phyloP scores from a whole-genome alignment of 2,113 vertebrate genomes.

The Ceuthmochares aereus region DNA sequence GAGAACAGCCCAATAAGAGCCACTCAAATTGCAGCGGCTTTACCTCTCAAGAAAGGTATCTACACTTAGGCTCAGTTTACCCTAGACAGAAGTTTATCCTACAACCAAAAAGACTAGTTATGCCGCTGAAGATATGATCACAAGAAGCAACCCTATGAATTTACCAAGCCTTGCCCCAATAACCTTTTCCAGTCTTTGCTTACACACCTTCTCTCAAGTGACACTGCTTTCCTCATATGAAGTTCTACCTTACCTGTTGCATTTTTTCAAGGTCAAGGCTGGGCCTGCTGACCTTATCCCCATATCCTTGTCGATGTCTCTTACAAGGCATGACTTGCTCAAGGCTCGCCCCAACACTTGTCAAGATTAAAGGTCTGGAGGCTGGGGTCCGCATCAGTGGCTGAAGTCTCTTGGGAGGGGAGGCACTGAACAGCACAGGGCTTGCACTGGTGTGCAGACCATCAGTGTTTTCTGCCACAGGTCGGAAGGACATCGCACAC shows the following conservation, averaged over 20 bases:
- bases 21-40: background rate
- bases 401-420: constrained; percentile 87
- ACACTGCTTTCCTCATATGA: background rate
- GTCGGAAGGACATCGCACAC: constrained; percentile 71
- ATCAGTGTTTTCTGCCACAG: constrained; percentile 40
- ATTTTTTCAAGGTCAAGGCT: constrained; percentile 94
- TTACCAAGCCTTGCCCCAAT: background rate
- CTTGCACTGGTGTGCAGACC: constrained; percentile 78
- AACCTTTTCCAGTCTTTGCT: background rate
- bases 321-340: constrained; percentile 88
- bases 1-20: background rate
- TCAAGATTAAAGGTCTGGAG: constrained; percentile 82
- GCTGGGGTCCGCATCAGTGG: constrained; percentile 77
- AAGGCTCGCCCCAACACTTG: constrained; percentile 72
- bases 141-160: background rate
- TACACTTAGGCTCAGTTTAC: background rate
- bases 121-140: background rate
- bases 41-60: background rate
- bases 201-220: background rate
- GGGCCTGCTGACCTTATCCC: constrained; percentile 83
- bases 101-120: background rate
- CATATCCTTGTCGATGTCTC: constrained; percentile 82
- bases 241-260: constrained; percentile 85
- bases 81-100: background rate
- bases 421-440: constrained; percentile 89